These are phyloP conservation scores for Hypomecis atomaria DNA, from an alignment of 2,888 invertebrate genomes.

Conservation along the genomic window DNA sequence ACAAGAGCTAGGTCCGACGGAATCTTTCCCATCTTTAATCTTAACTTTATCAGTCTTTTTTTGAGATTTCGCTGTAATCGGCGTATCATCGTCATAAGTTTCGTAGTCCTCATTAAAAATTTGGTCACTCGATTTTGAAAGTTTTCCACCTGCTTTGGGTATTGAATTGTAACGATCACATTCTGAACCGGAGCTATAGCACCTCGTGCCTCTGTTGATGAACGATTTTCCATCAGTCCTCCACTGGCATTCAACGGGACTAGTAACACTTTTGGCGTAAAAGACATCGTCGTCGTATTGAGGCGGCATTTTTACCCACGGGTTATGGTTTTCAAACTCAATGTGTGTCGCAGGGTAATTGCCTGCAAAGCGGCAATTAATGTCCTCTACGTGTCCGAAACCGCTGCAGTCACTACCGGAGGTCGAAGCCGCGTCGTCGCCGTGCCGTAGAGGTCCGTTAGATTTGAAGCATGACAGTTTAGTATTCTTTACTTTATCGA, in stretches of 20 bases:
- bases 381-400: constrained; percentile 78
- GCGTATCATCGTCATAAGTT: constrained; percentile 60
- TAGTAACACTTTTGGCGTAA: constrained; percentile 67
- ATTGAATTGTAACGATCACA: constrained; percentile 78
- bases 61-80: constrained; percentile 65
- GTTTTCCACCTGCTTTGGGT: constrained; percentile 73
- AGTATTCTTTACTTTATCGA: constrained; percentile 89
- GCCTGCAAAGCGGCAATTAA: constrained; percentile 66
- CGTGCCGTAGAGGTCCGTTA: constrained; percentile 79
- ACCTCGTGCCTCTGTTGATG: constrained; percentile 72
- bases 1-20: constrained; percentile 85
- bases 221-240: constrained; percentile 69
- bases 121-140: constrained; percentile 83
- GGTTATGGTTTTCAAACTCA: constrained; percentile 80
- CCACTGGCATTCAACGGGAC: constrained; percentile 71
- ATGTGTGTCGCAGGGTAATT: constrained; percentile 70
- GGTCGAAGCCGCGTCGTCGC: constrained; percentile 79
- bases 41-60: constrained; percentile 82
- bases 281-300: constrained; percentile 81
- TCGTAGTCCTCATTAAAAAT: constrained; percentile 82
- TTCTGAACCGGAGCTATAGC: constrained; percentile 81
- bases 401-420: constrained; percentile 83
- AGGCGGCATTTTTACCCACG: constrained; percentile 79
- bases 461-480: constrained; percentile 88
- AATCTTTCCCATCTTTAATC: constrained; percentile 75